Percentiles rank a stretch among this genome's conserved stretches.
Conservation (phyloP, 2,113 vertebrate species). For the Engystomops pustulosus region DNA sequence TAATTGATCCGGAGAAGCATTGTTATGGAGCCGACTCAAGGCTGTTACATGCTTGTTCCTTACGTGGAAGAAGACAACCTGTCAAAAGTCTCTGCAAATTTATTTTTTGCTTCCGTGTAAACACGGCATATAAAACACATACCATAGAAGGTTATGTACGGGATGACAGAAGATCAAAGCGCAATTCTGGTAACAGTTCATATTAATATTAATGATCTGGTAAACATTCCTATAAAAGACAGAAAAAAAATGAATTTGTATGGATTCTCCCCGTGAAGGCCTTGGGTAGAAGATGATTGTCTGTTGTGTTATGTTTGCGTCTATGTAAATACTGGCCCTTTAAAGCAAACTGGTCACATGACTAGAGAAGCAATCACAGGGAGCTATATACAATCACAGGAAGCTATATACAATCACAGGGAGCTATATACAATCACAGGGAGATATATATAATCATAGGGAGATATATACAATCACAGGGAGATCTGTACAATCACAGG, state of each 20-base stretch:
- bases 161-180: neutral
- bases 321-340: neutral
- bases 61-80: neutral
- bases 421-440: no score
- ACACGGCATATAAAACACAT: neutral
- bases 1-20: slow-evolving; percentile 17
- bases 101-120: neutral
- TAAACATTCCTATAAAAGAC: neutral
- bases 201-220: neutral
- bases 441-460: no score
- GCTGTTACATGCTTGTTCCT: neutral
- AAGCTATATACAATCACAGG: no score
- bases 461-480: no score
- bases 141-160: neutral
- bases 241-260: neutral
- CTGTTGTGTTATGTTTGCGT: neutral
- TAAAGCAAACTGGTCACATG: neutral
- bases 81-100: neutral
- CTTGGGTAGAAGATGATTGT: neutral
- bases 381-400: no score
- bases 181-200: neutral
- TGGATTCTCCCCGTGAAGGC: neutral
- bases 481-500: no score
- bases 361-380: no score
- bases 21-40: neutral